phyloP scores from a whole-genome alignment of 2,113 vertebrate genomes.

The Setophaga petechia region DNA sequence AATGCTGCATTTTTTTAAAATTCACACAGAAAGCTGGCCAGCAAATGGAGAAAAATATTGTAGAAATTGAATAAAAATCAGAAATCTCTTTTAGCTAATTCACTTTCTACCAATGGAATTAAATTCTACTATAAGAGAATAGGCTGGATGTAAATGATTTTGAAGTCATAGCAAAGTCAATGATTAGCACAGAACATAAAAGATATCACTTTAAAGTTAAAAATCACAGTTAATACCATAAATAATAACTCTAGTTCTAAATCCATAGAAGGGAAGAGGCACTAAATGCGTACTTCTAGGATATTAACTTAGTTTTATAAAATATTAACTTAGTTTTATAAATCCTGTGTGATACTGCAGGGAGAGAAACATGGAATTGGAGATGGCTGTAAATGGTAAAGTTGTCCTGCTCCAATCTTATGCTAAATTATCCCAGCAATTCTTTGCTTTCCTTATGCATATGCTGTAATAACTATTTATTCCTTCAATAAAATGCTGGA shows the following conservation, averaged over 20 bases:
- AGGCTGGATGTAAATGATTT: background rate
- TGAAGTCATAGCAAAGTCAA: background rate
- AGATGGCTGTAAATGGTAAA: background rate
- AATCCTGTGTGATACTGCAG: background rate
- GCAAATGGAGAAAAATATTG: background rate
- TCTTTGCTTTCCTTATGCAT: background rate
- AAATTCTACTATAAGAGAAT: background rate
- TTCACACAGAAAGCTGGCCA: background rate
- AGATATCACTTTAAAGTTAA: background rate
- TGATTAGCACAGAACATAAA: background rate
- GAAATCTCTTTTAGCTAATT: background rate
- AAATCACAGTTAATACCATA: background rate
- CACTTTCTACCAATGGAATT: background rate
- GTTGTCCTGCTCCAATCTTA: background rate
- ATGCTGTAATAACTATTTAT: background rate
- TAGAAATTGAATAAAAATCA: background rate
- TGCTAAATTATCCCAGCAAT: background rate
- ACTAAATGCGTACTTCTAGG: background rate
- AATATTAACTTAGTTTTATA: background rate
- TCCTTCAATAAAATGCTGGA: background rate
- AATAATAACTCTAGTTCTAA: background rate
- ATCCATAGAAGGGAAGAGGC: background rate
- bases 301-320: background rate
- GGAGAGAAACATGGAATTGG: background rate
- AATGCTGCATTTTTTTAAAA: background rate